phyloP scores from a whole-genome alignment of 2,797 vertebrate genomes.

The Melanotaenia maccullochi region DNA sequence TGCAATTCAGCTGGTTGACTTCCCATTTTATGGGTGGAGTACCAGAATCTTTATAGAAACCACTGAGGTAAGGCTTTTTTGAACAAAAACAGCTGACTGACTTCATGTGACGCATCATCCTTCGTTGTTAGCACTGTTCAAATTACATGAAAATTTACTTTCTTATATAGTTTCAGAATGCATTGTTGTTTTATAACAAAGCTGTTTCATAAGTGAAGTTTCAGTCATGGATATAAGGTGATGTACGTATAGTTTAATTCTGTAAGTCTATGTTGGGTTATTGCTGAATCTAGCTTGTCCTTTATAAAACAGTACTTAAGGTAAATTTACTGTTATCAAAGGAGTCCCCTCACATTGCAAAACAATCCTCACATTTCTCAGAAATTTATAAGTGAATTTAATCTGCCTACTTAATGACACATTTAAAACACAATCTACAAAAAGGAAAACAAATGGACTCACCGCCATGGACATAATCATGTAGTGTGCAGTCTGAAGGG shows the following conservation, averaged over 20 bases:
- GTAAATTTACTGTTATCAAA: neutral
- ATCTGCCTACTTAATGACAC: neutral
- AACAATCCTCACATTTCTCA: neutral
- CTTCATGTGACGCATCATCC: neutral
- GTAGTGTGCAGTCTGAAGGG: constrained; percentile 92
- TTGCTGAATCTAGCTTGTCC: neutral
- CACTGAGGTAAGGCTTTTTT: neutral
- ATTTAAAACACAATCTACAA: neutral
- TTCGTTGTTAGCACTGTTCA: neutral
- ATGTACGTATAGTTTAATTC: neutral
- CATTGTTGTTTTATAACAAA: neutral
- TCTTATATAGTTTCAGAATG: neutral
- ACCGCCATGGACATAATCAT: constrained; percentile 94
- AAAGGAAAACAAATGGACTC: constrained; percentile 51
- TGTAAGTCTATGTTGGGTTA: neutral
- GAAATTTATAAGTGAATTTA: neutral
- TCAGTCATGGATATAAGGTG: neutral
- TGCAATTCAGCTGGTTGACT: neutral
- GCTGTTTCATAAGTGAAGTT: neutral
- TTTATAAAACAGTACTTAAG: neutral
- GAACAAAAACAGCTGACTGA: neutral
- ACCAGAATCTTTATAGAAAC: neutral
- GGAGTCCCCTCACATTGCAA: neutral
- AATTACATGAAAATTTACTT: neutral
- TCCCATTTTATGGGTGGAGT: neutral